Conservation (phyloP, 2,888 invertebrate genomes). For the Caenorhabditis afra region DNA sequence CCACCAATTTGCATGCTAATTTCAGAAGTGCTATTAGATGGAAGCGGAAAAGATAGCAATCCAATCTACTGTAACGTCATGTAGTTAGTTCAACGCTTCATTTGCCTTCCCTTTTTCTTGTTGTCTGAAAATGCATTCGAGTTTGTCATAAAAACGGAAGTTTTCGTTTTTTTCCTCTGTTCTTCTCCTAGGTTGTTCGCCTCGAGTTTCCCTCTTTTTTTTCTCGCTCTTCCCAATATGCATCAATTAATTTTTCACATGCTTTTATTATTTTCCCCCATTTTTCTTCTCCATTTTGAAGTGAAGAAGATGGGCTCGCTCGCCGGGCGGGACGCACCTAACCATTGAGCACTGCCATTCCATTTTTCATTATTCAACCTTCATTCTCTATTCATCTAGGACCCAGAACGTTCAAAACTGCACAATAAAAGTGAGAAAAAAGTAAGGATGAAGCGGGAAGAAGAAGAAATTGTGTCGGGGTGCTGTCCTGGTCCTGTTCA, state of each 20-base stretch:
- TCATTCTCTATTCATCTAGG: too few species aligned
- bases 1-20: constrained; percentile 54
- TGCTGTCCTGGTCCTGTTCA: too few species aligned
- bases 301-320: too few species aligned
- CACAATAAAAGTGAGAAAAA: too few species aligned
- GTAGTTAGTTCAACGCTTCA: too few species aligned
- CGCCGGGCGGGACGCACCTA: too few species aligned
- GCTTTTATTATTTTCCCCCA: not conserved
- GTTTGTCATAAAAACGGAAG: too few species aligned
- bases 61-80: constrained; percentile 35
- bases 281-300: constrained; percentile 1
- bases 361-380: constrained; percentile 4
- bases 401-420: too few species aligned
- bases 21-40: constrained; percentile 1
- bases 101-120: too few species aligned
- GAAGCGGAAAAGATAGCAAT: constrained; percentile 9
- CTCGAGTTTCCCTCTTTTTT: not conserved
- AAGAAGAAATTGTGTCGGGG: too few species aligned
- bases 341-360: not conserved
- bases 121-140: not conserved
- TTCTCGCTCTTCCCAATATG: constrained; percentile 2
- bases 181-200: not conserved
- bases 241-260: constrained; percentile 29
- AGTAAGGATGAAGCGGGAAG: too few species aligned
- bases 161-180: not conserved